Base-by-base conservation (phyloP, 1,140 invertebrate genomes). In the Bactericera cockerelli region DNA sequence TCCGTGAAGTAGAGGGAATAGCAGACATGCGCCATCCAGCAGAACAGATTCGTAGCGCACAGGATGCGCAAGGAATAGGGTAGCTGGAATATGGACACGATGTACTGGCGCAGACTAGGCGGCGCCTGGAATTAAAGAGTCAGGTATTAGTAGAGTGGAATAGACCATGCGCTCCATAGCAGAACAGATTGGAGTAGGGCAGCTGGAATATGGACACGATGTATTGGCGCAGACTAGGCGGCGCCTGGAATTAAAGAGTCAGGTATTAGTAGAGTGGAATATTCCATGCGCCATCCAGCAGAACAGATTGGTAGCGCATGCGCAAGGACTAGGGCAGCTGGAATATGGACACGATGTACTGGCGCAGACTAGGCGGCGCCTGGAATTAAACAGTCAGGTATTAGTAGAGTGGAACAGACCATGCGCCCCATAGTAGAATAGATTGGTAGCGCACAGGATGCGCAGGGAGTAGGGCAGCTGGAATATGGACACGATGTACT, bases 371-470 rank as follows among this genome's bases (percentile, higher is more conserved):
- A 13, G 74, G 61, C 6, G 56, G 56, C n/a, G 26, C 56, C 56
- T 57, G 25, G 19, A 49, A 49, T 4, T 4, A 49, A 49, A 49
- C 3, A 0, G 94, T 97, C 69, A 97, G 97, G 71, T n/a, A n/a
- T n/a, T n/a, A n/a, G n/a, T n/a, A n/a, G n/a, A n/a, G n/a, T n/a
- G n/a, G 96, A 97, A 0, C 97, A 74, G 0, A 92, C 96, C 90
- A 59, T 97, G 86, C 0, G 92, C 89, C 90, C 94, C 96, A 93
- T 93, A 97, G 68, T 90, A 95, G 70, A 95, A 96, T 0, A 96
- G 76, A 79, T 82, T 22, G 92, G 92, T 76, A 93, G 80, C 0
- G 92, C 92, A 14, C 79, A 78, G 69, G 87, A 97, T 14, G 97
- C 90, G 25, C 89, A 83, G 73, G 97, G 90, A 0, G 92, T 93